Evolutionary conservation across 2,888 invertebrate species (phyloP).

Genomic region (Cerastis rubricosa): DNA sequence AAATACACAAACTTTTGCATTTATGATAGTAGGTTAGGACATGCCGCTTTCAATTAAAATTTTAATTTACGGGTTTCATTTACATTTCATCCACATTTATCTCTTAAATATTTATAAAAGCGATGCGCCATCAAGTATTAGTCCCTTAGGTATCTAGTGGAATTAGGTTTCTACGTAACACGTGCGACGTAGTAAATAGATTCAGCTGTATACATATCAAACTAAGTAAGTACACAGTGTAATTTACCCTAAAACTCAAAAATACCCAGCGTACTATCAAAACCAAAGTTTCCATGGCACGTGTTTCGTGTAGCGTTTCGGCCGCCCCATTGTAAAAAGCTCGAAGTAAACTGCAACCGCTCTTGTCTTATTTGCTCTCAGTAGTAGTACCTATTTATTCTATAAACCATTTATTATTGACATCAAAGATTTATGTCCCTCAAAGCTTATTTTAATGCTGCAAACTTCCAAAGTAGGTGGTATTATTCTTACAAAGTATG

Average conservation of each 20-base stretch:
- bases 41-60: neutral
- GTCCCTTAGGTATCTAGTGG: neutral
- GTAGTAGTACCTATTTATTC: slow-evolving; percentile 65
- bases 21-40: no score
- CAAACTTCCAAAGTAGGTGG: slow-evolving; percentile 46
- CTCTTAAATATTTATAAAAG: neutral
- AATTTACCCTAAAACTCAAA: neutral
- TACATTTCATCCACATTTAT: neutral
- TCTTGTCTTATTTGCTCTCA: slow-evolving; percentile 65
- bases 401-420: slow-evolving; percentile 70
- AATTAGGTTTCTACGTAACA: neutral
- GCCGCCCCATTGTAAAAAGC: slow-evolving; percentile 23
- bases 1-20: no score
- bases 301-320: slow-evolving; percentile 37
- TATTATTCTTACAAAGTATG: slow-evolving; percentile 57
- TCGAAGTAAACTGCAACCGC: slow-evolving; percentile 56
- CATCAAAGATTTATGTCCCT: slow-evolving; percentile 67
- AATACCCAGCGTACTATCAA: neutral
- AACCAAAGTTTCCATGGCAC: neutral
- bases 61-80: neutral
- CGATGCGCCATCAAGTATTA: neutral
- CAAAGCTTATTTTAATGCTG: slow-evolving; percentile 58
- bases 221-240: neutral
- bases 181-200: neutral
- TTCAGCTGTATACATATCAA: slow-evolving; percentile 12